Evolutionary conservation across 2,797 vertebrate species (phyloP).

Genomic region (Coranthus polyacanthus): DNA sequence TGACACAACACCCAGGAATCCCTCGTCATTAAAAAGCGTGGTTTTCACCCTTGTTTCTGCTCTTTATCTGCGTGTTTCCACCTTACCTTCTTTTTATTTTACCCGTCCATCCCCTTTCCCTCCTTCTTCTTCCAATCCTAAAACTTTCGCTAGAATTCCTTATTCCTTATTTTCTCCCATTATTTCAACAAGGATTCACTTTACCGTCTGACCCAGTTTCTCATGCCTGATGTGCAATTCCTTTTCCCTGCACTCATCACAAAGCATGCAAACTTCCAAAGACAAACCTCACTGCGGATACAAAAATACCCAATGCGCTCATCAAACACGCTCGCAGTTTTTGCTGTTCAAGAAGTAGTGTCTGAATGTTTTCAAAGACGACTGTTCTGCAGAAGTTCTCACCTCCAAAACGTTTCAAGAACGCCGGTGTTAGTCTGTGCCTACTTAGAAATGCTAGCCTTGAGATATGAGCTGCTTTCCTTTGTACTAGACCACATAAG

Average conservation of each 20-base stretch:
- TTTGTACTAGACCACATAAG: slow-evolving; percentile 40
- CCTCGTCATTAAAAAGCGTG: slow-evolving; percentile 14
- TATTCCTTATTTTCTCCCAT: too few relatives aligned
- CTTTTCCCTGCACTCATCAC: slow-evolving; percentile 32
- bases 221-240: slow-evolving; percentile 13
- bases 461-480: slow-evolving; percentile 22
- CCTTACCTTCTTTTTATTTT: slow-evolving; percentile 1
- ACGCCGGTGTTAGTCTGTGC: background rate
- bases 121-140: background rate
- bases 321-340: slow-evolving; percentile 25
- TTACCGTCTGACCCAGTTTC: slow-evolving; percentile 58
- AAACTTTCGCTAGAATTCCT: background rate
- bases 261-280: slow-evolving; percentile 39
- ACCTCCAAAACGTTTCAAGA: slow-evolving; percentile 54
- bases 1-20: slow-evolving; percentile 21
- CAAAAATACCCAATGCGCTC: slow-evolving; percentile 46
- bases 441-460: slow-evolving; percentile 37
- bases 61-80: background rate
- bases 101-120: background rate
- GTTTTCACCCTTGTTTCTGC: slow-evolving; percentile 14
- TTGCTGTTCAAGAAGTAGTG: slow-evolving; percentile 17
- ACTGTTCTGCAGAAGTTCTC: slow-evolving; percentile 29
- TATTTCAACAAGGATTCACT: slow-evolving; percentile 19
- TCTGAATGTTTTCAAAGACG: slow-evolving; percentile 42
- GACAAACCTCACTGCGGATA: slow-evolving; percentile 42